Base-by-base conservation (phyloP, 2,113 vertebrate species). In the Ptyas mucosa region DNA sequence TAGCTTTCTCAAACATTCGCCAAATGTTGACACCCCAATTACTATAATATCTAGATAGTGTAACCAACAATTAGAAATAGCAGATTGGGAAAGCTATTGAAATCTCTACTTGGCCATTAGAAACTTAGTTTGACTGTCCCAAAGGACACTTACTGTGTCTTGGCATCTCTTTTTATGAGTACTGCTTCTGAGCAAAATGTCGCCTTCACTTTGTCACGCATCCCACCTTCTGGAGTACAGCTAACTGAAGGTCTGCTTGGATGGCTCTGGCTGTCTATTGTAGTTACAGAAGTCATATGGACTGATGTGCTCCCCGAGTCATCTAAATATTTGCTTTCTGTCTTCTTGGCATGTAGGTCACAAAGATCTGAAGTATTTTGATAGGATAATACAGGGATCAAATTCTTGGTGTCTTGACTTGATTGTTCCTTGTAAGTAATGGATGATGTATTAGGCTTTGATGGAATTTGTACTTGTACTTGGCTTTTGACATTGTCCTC, bases 141-240 rank as follows among this genome's bases (percentile, higher is more conserved):
- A 26, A 61, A 3, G 14, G 95, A 15, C 96, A 98, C 98, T 8
- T 97, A 98, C 98, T 98, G 97, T 85, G 97, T 95, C 86, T 94
- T 98, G 64, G 96, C 92, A 61, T 95, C 14, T 29, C 96, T 98
- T 93, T 96, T 98, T 10, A 97, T 89, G 21, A 98, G 97, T 1
- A 61, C 95, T 0, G 97, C 94, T 93, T 98, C 97, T 0, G 98
- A 97, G 95, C 97, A 97, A 94, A 95, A 97, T 85, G 97, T 91
- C 0, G 95, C n/a, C 92, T 97, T 98, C 0, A 87, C 96, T 91
- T 97, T 98, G 95, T 97, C 96, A 0, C 97, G 97, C 0, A 96
- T 91, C 86, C 94, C 46, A 2, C 97, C 97, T 95, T 96, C 95
- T 86, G 97, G 94, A 23, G 96, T 96, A 97, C 97, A 97, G 95